Conservation (phyloP, 1,140 invertebrate species). For the Archivesica marissinica region DNA sequence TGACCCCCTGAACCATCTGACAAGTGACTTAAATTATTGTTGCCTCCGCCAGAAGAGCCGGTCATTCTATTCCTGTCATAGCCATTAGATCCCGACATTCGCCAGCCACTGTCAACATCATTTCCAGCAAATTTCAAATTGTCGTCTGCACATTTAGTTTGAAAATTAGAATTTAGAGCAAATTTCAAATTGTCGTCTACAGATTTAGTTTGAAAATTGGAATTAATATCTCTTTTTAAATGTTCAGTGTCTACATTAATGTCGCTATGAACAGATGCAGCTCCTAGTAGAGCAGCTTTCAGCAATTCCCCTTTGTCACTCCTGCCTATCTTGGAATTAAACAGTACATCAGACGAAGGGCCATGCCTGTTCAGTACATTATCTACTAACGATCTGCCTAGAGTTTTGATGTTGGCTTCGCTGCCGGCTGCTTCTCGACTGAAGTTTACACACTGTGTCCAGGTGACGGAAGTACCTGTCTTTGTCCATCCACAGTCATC, state of each 20-base stretch:
- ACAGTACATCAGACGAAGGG: neutral
- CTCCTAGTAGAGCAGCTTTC: constrained; percentile 48
- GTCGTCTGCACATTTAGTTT: constrained; percentile 50
- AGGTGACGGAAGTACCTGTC: constrained; percentile 11
- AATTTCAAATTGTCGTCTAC: constrained; percentile 37
- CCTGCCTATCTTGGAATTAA: constrained; percentile 25
- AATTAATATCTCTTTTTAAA: constrained; percentile 52
- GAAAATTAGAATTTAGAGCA: constrained; percentile 58
- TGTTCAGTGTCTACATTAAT: neutral
- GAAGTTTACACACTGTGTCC: constrained; percentile 23
- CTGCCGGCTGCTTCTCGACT: neutral
- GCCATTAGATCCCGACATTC: constrained; percentile 64
- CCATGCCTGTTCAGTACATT: neutral
- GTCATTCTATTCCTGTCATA: constrained; percentile 71
- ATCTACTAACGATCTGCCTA: neutral
- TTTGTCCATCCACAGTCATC: constrained; percentile 41
- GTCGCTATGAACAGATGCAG: neutral
- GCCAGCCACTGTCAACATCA: constrained; percentile 55
- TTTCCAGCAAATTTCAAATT: constrained; percentile 57
- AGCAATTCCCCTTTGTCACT: constrained; percentile 3
- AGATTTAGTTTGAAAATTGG: constrained; percentile 60
- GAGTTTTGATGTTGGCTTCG: no score
- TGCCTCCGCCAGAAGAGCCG: constrained; percentile 57
- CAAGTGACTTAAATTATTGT: constrained; percentile 61
- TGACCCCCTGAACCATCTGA: constrained; percentile 62